phyloP scores from a whole-genome alignment of 2,113 vertebrate genomes.

The Hoplias malabaricus region DNA sequence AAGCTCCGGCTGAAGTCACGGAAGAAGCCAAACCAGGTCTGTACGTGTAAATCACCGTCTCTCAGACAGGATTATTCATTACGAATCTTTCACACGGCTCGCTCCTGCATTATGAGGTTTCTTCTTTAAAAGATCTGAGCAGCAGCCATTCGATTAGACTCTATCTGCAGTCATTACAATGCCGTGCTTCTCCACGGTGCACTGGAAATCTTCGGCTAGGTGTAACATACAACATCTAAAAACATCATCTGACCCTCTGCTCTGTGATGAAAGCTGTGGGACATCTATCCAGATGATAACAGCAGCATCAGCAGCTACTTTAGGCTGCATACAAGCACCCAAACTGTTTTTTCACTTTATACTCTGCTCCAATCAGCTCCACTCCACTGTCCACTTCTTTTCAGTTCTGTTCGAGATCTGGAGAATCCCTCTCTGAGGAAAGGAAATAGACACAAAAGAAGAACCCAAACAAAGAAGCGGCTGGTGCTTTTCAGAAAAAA shows the following conservation, averaged over 20 bases:
- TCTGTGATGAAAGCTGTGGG: background rate
- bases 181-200: background rate
- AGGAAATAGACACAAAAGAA: no score
- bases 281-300: background rate
- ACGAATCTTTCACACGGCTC: constrained; percentile 1
- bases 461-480: no score
- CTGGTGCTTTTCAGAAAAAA: no score
- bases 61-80: background rate
- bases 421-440: no score
- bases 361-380: no score
- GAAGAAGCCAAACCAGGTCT: background rate
- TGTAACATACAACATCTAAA: background rate
- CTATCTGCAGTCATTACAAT: no score
- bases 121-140: background rate
- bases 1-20: background rate
- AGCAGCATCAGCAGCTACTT: no score
- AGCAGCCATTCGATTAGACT: background rate
- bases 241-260: background rate
- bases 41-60: constrained; percentile 10
- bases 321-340: no score
- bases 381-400: no score
- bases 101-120: background rate
- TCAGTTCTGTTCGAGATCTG: no score
- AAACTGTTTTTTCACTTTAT: no score
- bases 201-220: constrained; percentile 10